Conservation (phyloP, 2,797 vertebrate species). For the Nyctibius grandis region DNA sequence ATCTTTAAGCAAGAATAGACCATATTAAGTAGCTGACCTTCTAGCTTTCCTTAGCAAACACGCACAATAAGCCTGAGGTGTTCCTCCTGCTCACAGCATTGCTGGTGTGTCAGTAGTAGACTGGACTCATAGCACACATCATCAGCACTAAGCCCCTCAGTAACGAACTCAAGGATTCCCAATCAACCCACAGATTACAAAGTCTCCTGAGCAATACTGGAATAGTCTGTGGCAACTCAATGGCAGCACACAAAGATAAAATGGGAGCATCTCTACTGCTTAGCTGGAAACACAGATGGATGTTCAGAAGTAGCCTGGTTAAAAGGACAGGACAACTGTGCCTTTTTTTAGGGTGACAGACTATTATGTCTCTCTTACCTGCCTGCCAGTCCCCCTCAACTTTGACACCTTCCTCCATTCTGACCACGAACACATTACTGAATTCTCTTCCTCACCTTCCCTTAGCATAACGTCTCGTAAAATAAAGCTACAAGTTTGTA, state of each 20-base stretch:
- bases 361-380: not conserved
- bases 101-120: not conserved
- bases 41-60: not conserved
- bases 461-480: not conserved
- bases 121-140: not conserved
- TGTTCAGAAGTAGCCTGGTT: not conserved
- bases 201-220: not conserved
- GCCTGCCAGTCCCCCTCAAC: fast-evolving
- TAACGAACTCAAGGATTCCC: not conserved
- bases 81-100: not conserved
- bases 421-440: not conserved
- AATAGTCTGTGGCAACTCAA: not conserved
- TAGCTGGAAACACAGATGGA: not conserved
- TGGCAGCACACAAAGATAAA: not conserved
- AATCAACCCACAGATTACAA: not conserved
- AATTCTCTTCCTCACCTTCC: not conserved
- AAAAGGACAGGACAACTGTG: not conserved
- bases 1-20: not conserved
- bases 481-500: not conserved
- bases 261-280: not conserved
- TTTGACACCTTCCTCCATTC: not conserved
- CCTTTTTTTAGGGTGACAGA: not conserved
- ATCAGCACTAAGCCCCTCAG: not conserved
- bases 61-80: fast-evolving
- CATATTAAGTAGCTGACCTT: not conserved